A percentile compares a stretch with the other conserved stretches of the same genome.
These are phyloP conservation scores for Diabrotica virgifera DNA, from an alignment of 1,140 invertebrate species.

Conservation along the genomic window DNA sequence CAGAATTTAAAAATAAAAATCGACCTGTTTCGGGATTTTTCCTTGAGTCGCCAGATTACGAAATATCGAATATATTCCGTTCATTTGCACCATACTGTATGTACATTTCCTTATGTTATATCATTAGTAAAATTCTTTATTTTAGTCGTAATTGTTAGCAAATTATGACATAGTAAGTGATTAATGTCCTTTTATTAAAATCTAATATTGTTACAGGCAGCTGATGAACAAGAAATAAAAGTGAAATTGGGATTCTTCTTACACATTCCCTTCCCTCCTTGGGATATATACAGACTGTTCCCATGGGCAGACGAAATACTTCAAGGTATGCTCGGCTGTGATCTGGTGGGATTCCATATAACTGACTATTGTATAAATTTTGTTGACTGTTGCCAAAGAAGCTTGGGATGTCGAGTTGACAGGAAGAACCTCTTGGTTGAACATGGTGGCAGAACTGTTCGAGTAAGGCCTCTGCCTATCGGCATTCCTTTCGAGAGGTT, in stretches of 20 bases:
- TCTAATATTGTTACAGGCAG: slow-evolving; percentile 51
- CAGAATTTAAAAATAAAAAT: too few species aligned
- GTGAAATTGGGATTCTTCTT: slow-evolving; percentile 86
- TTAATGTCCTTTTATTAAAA: neutral
- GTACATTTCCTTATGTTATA: too few species aligned
- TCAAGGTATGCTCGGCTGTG: slow-evolving; percentile 86
- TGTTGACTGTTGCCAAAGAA: slow-evolving; percentile 85
- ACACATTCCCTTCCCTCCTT: slow-evolving; percentile 89
- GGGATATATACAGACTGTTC: slow-evolving; percentile 86
- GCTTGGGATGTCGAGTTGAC: slow-evolving; percentile 83
- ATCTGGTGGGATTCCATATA: slow-evolving; percentile 90
- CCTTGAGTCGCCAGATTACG: too few species aligned
- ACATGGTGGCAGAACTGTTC: slow-evolving; percentile 78
- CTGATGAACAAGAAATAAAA: slow-evolving; percentile 73
- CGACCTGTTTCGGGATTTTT: too few species aligned
- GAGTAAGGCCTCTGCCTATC: slow-evolving; percentile 79
- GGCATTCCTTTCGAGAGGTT: slow-evolving; percentile 86
- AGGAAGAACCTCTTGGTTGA: slow-evolving; percentile 83
- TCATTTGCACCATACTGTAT: too few species aligned
- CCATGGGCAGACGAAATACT: slow-evolving; percentile 89
- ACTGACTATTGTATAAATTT: slow-evolving; percentile 90
- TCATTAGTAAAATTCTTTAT: too few species aligned
- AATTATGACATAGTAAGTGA: too few species aligned
- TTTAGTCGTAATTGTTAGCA: too few species aligned
- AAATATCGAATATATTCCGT: too few species aligned